Conservation (phyloP, 30 jellyfish, hydroid and myxozoan species). For the Aurelia coerulea region DNA sequence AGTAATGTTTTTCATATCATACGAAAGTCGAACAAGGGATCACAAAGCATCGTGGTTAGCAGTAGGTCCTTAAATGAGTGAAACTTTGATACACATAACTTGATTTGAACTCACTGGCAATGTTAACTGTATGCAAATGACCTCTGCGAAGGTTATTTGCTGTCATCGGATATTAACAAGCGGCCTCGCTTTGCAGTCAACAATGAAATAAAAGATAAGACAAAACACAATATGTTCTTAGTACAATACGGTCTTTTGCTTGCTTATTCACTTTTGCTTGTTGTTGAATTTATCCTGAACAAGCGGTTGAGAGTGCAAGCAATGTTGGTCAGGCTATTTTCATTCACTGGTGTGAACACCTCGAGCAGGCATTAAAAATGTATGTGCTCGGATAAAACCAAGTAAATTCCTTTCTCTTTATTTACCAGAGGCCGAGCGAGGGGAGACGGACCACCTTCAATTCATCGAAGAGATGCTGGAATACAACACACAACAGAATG, state of each 20-base stretch:
- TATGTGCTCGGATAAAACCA: not conserved
- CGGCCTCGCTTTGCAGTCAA: constrained; percentile 20
- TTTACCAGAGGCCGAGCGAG: not conserved
- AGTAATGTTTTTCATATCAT: no score
- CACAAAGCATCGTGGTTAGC: no score
- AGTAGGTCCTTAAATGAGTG: no score
- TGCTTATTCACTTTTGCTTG: constrained; percentile 55
- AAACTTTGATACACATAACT: no score
- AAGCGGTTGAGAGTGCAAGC: constrained; percentile 31
- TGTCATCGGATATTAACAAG: constrained; percentile 15
- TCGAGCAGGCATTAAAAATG: constrained; percentile 36
- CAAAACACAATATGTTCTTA: not conserved
- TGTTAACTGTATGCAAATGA: no score
- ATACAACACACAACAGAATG: no score
- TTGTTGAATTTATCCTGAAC: constrained; percentile 23
- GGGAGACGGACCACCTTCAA: not conserved
- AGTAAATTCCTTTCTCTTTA: not conserved
- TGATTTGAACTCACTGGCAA: no score
- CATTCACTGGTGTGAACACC: not conserved
- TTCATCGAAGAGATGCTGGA: constrained; percentile 1
- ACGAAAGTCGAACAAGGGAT: no score
- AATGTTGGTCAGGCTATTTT: constrained; percentile 3
- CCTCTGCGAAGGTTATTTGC: no score
- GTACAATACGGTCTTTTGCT: no score
- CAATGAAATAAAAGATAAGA: constrained; percentile 15